Evolutionary conservation across 2,888 invertebrate species (phyloP).

Genomic region (Antheraea assamensis): DNA sequence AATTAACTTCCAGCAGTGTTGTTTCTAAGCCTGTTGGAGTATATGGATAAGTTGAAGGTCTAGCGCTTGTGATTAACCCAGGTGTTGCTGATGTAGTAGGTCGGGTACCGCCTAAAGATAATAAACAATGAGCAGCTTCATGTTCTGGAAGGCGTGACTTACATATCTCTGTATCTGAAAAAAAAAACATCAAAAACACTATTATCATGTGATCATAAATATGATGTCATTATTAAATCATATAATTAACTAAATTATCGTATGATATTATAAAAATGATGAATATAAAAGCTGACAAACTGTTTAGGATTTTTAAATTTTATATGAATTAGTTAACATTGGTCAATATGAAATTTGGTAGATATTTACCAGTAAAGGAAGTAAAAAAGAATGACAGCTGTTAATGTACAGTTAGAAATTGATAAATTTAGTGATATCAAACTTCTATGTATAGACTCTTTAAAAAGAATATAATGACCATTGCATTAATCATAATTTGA

Average conservation of each 20-base stretch:
- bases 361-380: too few species aligned
- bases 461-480: too few species aligned
- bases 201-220: too few species aligned
- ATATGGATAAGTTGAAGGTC: slow-evolving; percentile 88
- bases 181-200: neutral
- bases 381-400: too few species aligned
- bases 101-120: slow-evolving; percentile 86
- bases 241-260: too few species aligned
- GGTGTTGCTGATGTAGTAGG: slow-evolving; percentile 78
- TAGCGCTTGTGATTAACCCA: slow-evolving; percentile 81
- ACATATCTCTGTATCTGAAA: slow-evolving; percentile 84
- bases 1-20: slow-evolving; percentile 47
- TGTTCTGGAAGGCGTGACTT: slow-evolving; percentile 90
- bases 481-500: too few species aligned
- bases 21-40: slow-evolving; percentile 65
- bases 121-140: slow-evolving; percentile 91
- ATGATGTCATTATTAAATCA: too few species aligned
- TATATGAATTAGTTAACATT: neutral
- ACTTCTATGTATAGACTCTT: too few species aligned
- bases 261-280: too few species aligned
- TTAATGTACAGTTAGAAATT: too few species aligned
- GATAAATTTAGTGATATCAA: too few species aligned
- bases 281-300: too few species aligned
- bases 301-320: neutral
- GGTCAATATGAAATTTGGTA: neutral